Evolutionary conservation across 1,140 invertebrate genomes (phyloP).

Genomic region (Hylaeus anthracinus): DNA sequence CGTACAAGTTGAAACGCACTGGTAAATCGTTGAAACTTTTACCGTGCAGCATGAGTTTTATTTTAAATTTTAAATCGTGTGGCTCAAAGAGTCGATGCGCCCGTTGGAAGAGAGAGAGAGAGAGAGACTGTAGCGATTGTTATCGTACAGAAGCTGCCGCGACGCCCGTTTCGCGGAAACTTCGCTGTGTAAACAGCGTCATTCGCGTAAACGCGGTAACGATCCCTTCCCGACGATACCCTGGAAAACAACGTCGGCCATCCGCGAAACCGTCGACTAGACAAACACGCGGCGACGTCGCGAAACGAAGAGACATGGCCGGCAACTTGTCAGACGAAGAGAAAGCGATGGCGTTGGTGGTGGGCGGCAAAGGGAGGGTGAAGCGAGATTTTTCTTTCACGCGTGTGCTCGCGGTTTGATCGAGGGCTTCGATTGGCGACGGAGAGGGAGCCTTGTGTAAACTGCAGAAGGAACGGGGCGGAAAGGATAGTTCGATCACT

Average conservation of each 20-base stretch:
- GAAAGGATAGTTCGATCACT: neutral
- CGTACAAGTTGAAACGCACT: too few species aligned
- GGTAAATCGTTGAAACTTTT: too few species aligned
- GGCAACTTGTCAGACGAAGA: neutral
- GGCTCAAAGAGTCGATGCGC: too few species aligned
- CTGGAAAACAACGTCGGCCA: conserved; percentile 48
- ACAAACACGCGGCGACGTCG: conserved; percentile 32
- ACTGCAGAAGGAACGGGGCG: neutral
- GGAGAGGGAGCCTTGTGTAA: neutral
- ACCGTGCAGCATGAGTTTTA: too few species aligned
- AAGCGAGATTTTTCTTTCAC: neutral
- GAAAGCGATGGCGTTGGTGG: too few species aligned
- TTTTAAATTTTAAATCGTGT: too few species aligned
- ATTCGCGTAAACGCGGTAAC: conserved; percentile 44
- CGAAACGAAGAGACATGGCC: neutral
- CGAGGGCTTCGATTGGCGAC: neutral
- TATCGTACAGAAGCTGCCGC: conserved; percentile 40
- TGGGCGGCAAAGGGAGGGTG: neutral
- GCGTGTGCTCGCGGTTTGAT: neutral
- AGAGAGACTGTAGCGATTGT: conserved; percentile 30
- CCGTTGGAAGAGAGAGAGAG: neutral
- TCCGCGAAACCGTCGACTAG: conserved; percentile 37
- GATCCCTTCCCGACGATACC: conserved; percentile 22
- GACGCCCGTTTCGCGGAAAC: conserved; percentile 21
- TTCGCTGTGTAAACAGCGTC: conserved; percentile 43